phyloP scores from a whole-genome alignment of 2,888 invertebrate genomes.

The Empis stercorea region DNA sequence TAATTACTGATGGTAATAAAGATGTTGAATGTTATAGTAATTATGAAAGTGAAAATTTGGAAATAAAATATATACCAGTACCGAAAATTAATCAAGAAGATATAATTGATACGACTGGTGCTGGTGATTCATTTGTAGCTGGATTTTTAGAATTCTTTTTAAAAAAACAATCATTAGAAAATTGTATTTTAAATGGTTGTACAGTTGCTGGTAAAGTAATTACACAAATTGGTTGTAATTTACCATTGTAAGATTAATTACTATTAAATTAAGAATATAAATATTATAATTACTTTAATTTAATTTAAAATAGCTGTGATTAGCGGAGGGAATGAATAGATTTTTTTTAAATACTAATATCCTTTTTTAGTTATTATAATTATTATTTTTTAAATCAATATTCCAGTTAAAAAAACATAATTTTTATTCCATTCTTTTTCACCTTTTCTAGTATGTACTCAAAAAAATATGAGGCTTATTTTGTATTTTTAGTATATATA shows the following conservation, averaged over 20 bases:
- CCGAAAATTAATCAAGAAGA: slow-evolving; percentile 30
- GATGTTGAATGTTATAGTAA: slow-evolving; percentile 39
- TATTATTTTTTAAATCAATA: too few relatives aligned
- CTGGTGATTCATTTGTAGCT: slow-evolving; percentile 47
- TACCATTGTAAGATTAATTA: slow-evolving; percentile 24
- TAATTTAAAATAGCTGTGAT: too few relatives aligned
- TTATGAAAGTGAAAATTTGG: slow-evolving; percentile 18
- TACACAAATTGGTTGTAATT: slow-evolving; percentile 38
- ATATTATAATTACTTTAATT: too few relatives aligned
- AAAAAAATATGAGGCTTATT: too few relatives aligned
- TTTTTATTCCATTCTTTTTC: too few relatives aligned
- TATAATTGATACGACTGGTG: slow-evolving; percentile 45
- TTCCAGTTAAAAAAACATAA: too few relatives aligned
- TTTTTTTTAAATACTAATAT: too few relatives aligned
- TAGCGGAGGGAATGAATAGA: too few relatives aligned
- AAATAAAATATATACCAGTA: slow-evolving; percentile 27
- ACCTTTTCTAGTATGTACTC: too few relatives aligned
- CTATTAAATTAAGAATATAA: background rate
- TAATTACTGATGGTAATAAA: slow-evolving; percentile 49
- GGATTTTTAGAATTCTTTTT: slow-evolving; percentile 43
- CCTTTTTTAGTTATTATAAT: too few relatives aligned
- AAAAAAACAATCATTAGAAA: slow-evolving; percentile 27
- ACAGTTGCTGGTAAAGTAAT: slow-evolving; percentile 38
- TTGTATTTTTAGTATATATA: too few relatives aligned
- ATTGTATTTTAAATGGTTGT: slow-evolving; percentile 37